These are phyloP conservation scores for Ormyrus rosae DNA, from an alignment of 2,888 invertebrate species.

Conservation along the genomic window DNA sequence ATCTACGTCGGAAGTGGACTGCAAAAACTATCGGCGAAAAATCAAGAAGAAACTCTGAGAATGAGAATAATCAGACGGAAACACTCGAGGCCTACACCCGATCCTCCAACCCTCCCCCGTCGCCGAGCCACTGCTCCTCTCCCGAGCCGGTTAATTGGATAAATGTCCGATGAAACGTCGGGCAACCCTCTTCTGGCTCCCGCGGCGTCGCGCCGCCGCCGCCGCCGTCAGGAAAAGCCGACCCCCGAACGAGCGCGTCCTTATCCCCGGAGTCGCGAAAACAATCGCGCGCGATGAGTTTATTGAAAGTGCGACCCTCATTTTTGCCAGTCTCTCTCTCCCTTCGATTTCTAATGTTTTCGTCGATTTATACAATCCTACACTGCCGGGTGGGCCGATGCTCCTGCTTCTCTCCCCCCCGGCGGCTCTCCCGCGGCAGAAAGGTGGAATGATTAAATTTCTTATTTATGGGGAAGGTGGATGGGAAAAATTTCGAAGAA, in stretches of 20 bases:
- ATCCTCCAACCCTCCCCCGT: constrained; percentile 61
- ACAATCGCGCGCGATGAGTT: constrained; percentile 71
- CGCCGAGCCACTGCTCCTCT: constrained; percentile 55
- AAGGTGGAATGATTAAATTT: constrained; percentile 33
- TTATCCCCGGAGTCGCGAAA: constrained; percentile 68
- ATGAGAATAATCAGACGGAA: constrained; percentile 18
- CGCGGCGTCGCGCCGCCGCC: constrained; percentile 55
- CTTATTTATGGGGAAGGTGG: constrained; percentile 42
- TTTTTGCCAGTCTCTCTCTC: background rate
- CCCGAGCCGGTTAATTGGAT: constrained; percentile 74
- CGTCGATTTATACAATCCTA: constrained; percentile 32
- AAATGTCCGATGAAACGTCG: constrained; percentile 73
- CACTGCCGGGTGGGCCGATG: too few relatives aligned
- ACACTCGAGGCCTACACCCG: constrained; percentile 60
- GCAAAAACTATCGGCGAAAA: background rate
- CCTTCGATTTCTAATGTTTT: constrained; percentile 39
- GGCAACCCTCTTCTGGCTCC: constrained; percentile 63
- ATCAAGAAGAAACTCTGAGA: background rate
- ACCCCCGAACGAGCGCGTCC: constrained; percentile 60
- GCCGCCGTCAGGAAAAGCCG: constrained; percentile 9
- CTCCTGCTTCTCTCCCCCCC: background rate
- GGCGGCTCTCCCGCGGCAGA: background rate
- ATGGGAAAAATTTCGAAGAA: background rate
- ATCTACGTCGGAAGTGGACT: too few relatives aligned
- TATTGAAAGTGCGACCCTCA: constrained; percentile 64